phyloP scores from a whole-genome alignment of 2,113 vertebrate species.

The Zosterops lateralis region DNA sequence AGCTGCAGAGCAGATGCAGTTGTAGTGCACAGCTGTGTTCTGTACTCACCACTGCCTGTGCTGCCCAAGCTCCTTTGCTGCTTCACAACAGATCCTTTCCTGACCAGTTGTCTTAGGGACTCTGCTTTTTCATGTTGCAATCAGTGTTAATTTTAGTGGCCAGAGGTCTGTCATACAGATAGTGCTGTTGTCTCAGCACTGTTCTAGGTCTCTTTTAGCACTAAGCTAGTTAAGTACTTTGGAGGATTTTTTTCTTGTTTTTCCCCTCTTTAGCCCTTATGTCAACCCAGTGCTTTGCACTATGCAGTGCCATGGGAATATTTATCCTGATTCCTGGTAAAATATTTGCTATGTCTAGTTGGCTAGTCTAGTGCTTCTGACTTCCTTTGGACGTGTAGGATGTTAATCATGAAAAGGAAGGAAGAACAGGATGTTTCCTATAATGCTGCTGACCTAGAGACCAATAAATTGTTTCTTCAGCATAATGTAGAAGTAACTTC shows the following conservation, averaged over 20 bases:
- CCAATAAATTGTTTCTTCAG: neutral
- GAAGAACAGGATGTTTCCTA: neutral
- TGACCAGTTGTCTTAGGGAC: accelerated
- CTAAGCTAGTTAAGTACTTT: neutral
- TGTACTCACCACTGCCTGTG: neutral
- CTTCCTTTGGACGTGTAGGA: neutral
- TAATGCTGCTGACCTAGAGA: neutral
- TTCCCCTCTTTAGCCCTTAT: neutral
- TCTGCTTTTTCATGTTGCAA: neutral
- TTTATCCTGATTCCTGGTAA: neutral
- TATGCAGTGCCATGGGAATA: accelerated
- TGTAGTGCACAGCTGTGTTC: neutral
- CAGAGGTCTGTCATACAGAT: neutral
- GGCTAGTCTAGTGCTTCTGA: neutral
- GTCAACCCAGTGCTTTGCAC: neutral
- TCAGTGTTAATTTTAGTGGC: neutral
- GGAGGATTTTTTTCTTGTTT: neutral
- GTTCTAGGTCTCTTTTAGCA: neutral
- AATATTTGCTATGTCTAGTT: neutral
- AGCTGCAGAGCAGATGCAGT: neutral
- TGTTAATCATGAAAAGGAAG: neutral
- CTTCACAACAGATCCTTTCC: neutral
- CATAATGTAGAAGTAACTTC: neutral
- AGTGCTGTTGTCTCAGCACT: neutral
- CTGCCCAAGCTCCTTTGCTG: neutral